phyloP scores from a whole-genome alignment of 2,888 invertebrate species.

The Cataglyphis rosenhaueri region DNA sequence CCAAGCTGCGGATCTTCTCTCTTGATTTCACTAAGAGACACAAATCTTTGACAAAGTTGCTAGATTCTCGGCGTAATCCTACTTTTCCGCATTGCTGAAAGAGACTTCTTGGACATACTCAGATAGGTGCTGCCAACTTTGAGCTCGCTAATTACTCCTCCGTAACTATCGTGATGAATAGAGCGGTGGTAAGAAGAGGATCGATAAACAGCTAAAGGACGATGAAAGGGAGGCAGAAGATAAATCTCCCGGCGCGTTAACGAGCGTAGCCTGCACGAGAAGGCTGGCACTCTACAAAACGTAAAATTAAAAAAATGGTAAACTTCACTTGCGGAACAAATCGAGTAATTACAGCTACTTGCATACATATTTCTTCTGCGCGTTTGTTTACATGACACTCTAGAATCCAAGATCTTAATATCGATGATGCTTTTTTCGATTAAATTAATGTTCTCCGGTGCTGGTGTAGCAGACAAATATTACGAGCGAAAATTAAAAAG shows the following conservation, averaged over 20 bases:
- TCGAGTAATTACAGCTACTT: conserved; percentile 43
- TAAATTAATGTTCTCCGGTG: neutral
- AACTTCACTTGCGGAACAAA: conserved; percentile 51
- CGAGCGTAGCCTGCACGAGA: conserved; percentile 26
- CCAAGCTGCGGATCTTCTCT: neutral
- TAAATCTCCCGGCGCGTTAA: conserved; percentile 46
- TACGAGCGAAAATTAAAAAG: neutral
- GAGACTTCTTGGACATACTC: conserved; percentile 31
- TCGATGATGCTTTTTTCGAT: conserved; percentile 7
- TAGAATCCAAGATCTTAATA: conserved; percentile 26
- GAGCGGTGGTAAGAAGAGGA: conserved; percentile 30
- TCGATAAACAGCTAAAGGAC: conserved; percentile 48
- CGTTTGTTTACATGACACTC: conserved; percentile 15
- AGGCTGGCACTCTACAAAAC: conserved; percentile 40
- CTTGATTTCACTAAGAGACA: neutral
- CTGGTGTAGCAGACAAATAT: neutral
- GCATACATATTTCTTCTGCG: neutral
- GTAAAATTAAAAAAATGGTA: conserved; percentile 73
- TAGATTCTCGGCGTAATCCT: conserved; percentile 13
- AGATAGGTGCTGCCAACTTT: conserved; percentile 35
- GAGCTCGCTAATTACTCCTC: conserved; percentile 43
- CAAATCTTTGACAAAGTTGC: conserved; percentile 36
- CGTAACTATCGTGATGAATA: conserved; percentile 49
- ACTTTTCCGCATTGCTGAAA: conserved; percentile 46
- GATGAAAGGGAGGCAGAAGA: conserved; percentile 40